Conservation (phyloP, 1,140 invertebrate genomes). For the Lasioglossum albipes region DNA sequence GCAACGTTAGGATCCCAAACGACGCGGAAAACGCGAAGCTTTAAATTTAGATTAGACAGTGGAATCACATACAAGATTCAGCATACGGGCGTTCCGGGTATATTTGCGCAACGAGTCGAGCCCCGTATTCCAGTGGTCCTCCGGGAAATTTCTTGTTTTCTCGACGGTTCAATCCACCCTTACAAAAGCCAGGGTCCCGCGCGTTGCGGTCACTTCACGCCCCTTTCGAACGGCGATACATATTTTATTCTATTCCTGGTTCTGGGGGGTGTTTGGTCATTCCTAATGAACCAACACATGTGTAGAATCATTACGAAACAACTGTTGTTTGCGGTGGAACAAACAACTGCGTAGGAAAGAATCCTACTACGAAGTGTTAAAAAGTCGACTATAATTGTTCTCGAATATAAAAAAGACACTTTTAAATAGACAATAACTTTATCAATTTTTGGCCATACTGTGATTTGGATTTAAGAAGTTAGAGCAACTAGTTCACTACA, state of each 20-base stretch:
- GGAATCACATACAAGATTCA: constrained; percentile 55
- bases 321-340: background rate
- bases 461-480: too few relatives aligned
- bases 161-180: constrained; percentile 45
- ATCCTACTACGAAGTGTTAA: too few relatives aligned
- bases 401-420: too few relatives aligned
- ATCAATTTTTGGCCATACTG: too few relatives aligned
- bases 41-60: constrained; percentile 41
- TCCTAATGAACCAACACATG: background rate
- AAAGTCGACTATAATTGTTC: too few relatives aligned
- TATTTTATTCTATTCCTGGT: constrained; percentile 54
- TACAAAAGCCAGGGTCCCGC: background rate
- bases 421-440: too few relatives aligned
- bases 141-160: constrained; percentile 60
- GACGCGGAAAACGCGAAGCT: constrained; percentile 12
- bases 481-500: too few relatives aligned
- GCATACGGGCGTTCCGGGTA: constrained; percentile 31
- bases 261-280: background rate
- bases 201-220: constrained; percentile 26
- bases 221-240: constrained; percentile 34
- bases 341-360: too few relatives aligned
- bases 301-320: background rate
- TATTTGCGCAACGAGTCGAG: constrained; percentile 30
- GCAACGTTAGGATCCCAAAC: background rate
- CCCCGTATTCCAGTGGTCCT: constrained; percentile 45